phyloP scores from a whole-genome alignment of 2,797 vertebrate genomes.

The Enteromius trimaculatus region DNA sequence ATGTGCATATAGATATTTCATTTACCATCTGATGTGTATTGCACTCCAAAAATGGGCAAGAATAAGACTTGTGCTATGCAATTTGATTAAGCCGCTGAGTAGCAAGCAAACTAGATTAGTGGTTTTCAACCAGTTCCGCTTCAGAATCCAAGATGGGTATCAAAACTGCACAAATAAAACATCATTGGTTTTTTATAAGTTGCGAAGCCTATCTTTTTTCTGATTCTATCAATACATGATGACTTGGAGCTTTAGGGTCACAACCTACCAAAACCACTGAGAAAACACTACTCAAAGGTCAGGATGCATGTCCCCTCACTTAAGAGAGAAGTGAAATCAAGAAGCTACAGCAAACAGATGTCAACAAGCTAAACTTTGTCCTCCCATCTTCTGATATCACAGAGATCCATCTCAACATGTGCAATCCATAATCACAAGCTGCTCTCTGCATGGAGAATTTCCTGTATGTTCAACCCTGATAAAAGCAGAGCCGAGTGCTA shows the following conservation, averaged over 20 bases:
- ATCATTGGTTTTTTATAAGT: background rate
- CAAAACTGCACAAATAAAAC: background rate
- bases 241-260: background rate
- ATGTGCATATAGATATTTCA: background rate
- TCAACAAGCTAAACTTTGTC: slow-evolving; percentile 43
- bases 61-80: background rate
- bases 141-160: background rate
- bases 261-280: background rate
- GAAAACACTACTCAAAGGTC: background rate
- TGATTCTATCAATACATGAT: background rate
- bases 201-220: background rate
- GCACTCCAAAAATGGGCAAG: background rate
- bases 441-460: slow-evolving; percentile 38
- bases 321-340: slow-evolving; percentile 7
- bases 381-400: slow-evolving; percentile 36
- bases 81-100: background rate
- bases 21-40: background rate
- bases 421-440: slow-evolving; percentile 45
- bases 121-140: background rate
- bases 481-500: slow-evolving; percentile 40
- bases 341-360: slow-evolving; percentile 37
- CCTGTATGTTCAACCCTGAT: slow-evolving; percentile 47
- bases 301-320: background rate
- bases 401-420: slow-evolving; percentile 44
- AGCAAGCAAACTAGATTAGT: slow-evolving; percentile 11